Evolutionary conservation across 2,113 vertebrate species (phyloP).

Genomic region (Lycaon pictus): DNA sequence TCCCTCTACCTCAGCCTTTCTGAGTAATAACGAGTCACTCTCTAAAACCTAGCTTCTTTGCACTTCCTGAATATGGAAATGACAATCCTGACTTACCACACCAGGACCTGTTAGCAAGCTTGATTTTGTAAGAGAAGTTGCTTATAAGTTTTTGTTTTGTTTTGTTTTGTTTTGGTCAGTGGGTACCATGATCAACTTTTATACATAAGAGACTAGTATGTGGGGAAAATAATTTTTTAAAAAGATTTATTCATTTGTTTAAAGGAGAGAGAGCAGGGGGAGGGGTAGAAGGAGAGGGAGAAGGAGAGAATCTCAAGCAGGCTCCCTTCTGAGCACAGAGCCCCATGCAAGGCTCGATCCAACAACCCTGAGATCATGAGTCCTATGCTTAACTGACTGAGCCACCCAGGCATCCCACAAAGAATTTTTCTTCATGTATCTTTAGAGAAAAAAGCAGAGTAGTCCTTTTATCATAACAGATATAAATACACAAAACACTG

Average conservation of each 20-base stretch:
- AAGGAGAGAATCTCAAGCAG: neutral
- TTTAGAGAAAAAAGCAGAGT: neutral
- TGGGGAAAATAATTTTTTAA: neutral
- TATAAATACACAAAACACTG: neutral
- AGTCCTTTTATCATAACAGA: neutral
- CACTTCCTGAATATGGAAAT: neutral
- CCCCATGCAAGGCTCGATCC: neutral
- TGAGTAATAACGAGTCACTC: neutral
- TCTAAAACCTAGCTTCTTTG: neutral
- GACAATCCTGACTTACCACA: neutral
- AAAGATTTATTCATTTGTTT: neutral
- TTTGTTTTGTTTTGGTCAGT: too few species aligned
- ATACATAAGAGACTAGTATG: neutral
- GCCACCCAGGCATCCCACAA: neutral
- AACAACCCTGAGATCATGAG: neutral
- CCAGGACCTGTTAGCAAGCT: neutral
- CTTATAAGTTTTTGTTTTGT: neutral
- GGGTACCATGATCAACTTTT: neutral
- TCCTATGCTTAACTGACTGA: neutral
- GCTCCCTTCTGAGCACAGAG: neutral
- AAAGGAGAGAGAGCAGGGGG: neutral
- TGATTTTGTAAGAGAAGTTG: slow-evolving; percentile 30
- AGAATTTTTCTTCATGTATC: neutral
- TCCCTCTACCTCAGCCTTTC: neutral
- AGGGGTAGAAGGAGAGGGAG: neutral